Evolutionary conservation across 2,797 vertebrate species (phyloP), one percentile per base, ranked within the genome.

Genomic region (Hypotaenidia philippensis): DNA sequence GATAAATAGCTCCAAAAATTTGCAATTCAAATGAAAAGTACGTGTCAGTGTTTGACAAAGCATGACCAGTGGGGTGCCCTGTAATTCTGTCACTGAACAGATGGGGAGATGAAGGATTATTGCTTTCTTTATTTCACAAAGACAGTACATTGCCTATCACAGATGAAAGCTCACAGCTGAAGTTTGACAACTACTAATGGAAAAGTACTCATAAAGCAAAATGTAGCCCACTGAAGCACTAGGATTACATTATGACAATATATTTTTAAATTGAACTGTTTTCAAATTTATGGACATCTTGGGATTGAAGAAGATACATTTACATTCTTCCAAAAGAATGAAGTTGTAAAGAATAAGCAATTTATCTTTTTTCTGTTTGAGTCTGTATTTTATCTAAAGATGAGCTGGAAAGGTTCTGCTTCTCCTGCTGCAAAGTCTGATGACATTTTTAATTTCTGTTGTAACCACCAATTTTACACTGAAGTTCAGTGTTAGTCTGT

Each of bases 51-150:
- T 78, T 93, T 86, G 68, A 87, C 77, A 93, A 90, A 93, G 55
- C 45, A 89, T 57, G 89, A 82, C 53, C 86, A 64, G 56, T 92
- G 60, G 88, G 94, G 36, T 32, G 59, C 77, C 86, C 66, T 91
- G 57, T 85, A 78, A 86, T 94, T 72, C 82, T 87, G 82, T 78
- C 88, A 78, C 45, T 66, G 78, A 87, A 63, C 93, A 97, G 93
- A 95, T 95, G 95, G 92, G 83, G 49, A 91, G 64, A 87, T 83
- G 76, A 95, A 82, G 29, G 69, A 82, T 82, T 90, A 65, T 71
- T 83, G 41, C 20, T 32, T 84, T 56, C 53, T 76, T 22, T 89
- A 80, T 95, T 90, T 88, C 52, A 83, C 74, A 32, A 8, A 71
- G 47, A 65, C 63, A 82, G 49, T 36, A 53, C 63, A 34, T 26